These are phyloP conservation scores for Horisme vitalbata DNA, from an alignment of 2,888 invertebrate genomes.

Conservation along the genomic window DNA sequence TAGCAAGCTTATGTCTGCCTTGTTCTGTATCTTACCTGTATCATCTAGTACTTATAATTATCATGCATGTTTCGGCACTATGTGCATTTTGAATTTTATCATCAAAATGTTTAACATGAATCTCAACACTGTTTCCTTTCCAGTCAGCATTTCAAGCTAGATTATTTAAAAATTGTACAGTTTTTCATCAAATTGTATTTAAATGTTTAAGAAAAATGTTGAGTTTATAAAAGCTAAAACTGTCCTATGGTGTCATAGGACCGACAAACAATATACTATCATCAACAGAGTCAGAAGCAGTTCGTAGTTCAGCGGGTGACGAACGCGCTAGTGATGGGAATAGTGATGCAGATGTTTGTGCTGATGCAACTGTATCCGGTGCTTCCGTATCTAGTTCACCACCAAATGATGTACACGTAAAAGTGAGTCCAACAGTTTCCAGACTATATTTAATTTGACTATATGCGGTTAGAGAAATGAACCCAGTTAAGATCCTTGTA, in stretches of 20 bases:
- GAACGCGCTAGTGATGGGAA: constrained; percentile 77
- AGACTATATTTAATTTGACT: not conserved
- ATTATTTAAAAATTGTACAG: not conserved
- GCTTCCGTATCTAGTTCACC: constrained; percentile 80
- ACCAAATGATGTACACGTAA: constrained; percentile 70
- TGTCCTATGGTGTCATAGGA: constrained; percentile 15
- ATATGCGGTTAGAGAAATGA: not conserved
- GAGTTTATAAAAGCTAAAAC: constrained; percentile 2
- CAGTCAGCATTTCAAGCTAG: constrained; percentile 17
- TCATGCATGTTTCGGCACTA: constrained; percentile 24
- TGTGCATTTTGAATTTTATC: constrained; percentile 9
- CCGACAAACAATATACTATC: constrained; percentile 25
- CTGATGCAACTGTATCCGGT: constrained; percentile 72
- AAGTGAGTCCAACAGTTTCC: constrained; percentile 51
- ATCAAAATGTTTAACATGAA: not conserved
- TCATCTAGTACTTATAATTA: constrained; percentile 27
- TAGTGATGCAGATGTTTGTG: constrained; percentile 70
- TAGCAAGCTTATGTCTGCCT: constrained; percentile 67
- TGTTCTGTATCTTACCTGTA: constrained; percentile 40
- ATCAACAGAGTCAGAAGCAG: constrained; percentile 65
- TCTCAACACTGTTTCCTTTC: constrained; percentile 18
- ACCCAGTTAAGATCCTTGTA: constrained; percentile 1
- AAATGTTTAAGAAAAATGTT: constrained; percentile 1
- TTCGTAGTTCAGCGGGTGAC: constrained; percentile 70
- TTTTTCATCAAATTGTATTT: constrained; percentile 1